Conservation (phyloP, 2,888 invertebrate genomes). For the Machimus rusticus region DNA sequence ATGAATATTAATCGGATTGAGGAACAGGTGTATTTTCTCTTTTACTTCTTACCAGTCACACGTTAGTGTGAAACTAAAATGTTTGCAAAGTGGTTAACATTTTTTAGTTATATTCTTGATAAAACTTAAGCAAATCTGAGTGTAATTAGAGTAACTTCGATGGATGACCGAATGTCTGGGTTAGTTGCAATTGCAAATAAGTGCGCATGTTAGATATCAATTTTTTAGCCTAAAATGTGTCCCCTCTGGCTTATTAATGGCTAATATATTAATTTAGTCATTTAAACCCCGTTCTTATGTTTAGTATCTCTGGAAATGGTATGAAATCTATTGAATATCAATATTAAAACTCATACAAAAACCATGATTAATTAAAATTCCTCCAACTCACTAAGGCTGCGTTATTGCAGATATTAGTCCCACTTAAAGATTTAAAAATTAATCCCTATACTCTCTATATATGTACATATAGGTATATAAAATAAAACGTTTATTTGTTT, state of each 20-base stretch:
- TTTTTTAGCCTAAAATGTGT: background rate
- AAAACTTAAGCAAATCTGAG: conserved; percentile 27
- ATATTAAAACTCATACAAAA: background rate
- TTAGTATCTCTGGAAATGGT: background rate
- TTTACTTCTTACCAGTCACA: background rate
- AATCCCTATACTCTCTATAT: too few species aligned
- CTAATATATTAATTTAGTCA: background rate
- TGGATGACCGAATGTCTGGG: background rate
- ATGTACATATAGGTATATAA: too few species aligned
- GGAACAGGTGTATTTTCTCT: background rate
- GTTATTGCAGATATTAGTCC: background rate
- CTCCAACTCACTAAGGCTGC: background rate
- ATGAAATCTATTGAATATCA: background rate
- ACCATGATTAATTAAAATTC: background rate
- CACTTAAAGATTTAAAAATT: background rate
- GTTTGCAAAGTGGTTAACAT: background rate
- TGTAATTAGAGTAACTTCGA: background rate
- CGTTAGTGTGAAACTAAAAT: background rate
- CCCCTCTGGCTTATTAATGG: background rate
- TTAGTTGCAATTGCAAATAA: background rate
- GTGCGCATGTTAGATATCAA: background rate
- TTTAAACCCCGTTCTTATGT: background rate
- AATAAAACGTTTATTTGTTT: too few species aligned
- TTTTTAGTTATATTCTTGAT: conserved; percentile 16
- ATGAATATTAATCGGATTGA: background rate